A percentile compares a stretch with the other conserved stretches of the same genome.
Conservation (phyloP, 2,113 vertebrate species). For the Callipepla squamata region DNA sequence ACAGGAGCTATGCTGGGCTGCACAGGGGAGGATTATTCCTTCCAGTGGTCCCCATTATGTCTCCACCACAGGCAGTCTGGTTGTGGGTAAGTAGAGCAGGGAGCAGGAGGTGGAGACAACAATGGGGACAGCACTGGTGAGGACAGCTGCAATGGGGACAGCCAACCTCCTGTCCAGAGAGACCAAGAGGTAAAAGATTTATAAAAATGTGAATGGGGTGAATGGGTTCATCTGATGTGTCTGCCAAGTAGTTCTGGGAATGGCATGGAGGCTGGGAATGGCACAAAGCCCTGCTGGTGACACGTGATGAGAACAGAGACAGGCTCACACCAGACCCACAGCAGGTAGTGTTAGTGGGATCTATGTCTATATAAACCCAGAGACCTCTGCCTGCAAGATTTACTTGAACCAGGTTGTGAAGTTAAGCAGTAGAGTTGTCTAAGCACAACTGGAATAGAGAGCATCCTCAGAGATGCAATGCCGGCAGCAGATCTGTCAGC, state of each 20-base stretch:
- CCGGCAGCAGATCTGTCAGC: background rate
- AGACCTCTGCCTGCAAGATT: background rate
- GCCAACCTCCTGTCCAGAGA: background rate
- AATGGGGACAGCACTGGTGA: background rate
- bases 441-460: accelerated
- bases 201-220: background rate
- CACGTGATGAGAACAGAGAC: background rate
- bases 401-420: background rate
- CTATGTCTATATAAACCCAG: background rate
- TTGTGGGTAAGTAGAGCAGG: background rate
- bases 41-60: background rate
- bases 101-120: accelerated
- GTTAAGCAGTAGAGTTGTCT: background rate
- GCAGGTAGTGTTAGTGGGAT: background rate
- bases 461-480: background rate
- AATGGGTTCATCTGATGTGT: background rate
- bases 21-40: background rate
- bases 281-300: background rate
- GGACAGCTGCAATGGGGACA: background rate
- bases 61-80: background rate
- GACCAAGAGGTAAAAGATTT: background rate
- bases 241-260: background rate
- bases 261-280: background rate
- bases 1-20: background rate
- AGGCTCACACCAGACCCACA: background rate